A percentile compares a stretch with the other conserved stretches of the same genome.
Conservation (phyloP, 2,797 vertebrate species). For the Danio choprae region DNA sequence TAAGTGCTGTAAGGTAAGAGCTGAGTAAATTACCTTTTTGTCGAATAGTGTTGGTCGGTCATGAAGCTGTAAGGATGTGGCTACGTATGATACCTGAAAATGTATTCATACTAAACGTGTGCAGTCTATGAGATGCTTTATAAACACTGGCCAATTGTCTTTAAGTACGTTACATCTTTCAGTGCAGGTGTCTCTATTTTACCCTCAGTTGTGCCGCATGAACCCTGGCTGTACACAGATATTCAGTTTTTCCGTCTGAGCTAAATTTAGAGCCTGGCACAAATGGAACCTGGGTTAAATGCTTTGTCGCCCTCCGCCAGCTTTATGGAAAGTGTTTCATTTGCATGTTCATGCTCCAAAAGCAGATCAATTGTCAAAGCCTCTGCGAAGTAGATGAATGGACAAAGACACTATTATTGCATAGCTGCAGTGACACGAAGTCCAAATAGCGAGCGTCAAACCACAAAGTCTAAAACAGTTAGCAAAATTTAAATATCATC, state of each 20-base stretch:
- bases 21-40: not conserved
- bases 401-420: constrained; percentile 74
- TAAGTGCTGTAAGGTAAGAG: not conserved
- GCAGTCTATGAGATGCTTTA: not conserved
- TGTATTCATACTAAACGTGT: not conserved
- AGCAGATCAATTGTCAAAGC: constrained; percentile 67
- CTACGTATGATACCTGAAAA: not conserved
- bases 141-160: not conserved
- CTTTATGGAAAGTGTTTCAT: constrained; percentile 68
- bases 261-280: constrained; percentile 61
- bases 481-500: constrained; percentile 69
- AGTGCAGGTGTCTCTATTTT: constrained; percentile 19
- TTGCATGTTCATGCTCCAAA: constrained; percentile 74
- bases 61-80: not conserved
- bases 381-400: constrained; percentile 38
- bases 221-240: not conserved
- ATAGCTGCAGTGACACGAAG: constrained; percentile 61
- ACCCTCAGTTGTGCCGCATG: not conserved
- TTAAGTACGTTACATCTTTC: not conserved
- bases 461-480: constrained; percentile 57
- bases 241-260: constrained; percentile 46
- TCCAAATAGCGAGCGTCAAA: constrained; percentile 52
- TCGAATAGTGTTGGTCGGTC: not conserved
- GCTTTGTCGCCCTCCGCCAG: constrained; percentile 63
- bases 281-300: constrained; percentile 67